Base-by-base conservation (phyloP, 2,113 vertebrate species). In the Sphyrna mokarran region DNA sequence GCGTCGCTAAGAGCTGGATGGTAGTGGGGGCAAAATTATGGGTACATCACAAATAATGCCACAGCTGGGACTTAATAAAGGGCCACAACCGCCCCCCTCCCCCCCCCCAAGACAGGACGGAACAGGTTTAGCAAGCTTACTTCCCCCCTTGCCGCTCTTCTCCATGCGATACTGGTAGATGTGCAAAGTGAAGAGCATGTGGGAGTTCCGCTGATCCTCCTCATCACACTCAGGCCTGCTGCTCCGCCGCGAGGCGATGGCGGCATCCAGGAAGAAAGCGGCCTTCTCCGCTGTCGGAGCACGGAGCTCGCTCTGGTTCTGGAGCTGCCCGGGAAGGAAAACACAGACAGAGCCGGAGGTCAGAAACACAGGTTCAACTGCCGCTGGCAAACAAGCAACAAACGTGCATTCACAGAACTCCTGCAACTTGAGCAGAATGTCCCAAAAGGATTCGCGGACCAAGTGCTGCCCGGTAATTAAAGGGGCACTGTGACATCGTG, bases 81-180 rank as follows among this genome's bases (percentile, higher is more conserved):
- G 54, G 87, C 11, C 26, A 2, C 0, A 9, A 37, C n/a, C n/a
- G n/a, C n/a, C n/a, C n/a, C 43, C 43, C 43, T 3, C 43, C 1
- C 43, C 43, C 43, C 18, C 87, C 1, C 2, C 20, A 26, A 0
- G 37, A 69, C 10, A 48, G 16, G 89, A 94, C 48, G 0, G 14
- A 22, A 37, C n/a, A 54, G 48, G 37, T 54, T 54, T 0, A 14
- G 23, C 0, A 0, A 16, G 98, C 99, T 99, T 97, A 99, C 99
- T 99, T 97, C 99, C 99, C 0, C 98, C 99, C 96, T 99, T 99
- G 68, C 99, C 98, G 0, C 98, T 98, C 97, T 99, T 99, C 96
- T 99, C 99, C 99, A 99, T 99, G 93, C 99, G 98, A 97, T 99
- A 99, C 98, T 99, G 99, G 97, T 99, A 99, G 97, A 99, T 98